Base-by-base conservation (phyloP, 2,888 invertebrate species). In the Caenorhabditis sp. region DNA sequence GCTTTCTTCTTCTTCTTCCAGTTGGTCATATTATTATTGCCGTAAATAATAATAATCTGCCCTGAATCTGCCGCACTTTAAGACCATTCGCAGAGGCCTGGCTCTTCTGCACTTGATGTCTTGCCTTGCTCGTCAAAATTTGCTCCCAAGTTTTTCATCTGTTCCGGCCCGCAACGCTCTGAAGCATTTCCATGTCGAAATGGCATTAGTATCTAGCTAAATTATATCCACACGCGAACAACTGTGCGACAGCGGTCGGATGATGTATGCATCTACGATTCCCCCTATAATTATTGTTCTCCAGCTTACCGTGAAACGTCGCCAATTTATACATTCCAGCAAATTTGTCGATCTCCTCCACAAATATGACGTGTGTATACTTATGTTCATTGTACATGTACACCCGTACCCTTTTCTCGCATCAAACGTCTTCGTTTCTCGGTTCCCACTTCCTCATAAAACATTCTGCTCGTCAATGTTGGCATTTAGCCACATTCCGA, bases 281-380 rank as follows among this genome's bases (percentile, higher is more conserved):
- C 56, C 61, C 18, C 56, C 20, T 28, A 58, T 74, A 74, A 74
- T 74, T 74, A 74, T 65, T 74, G 53, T 53, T 37, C 67, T 58
- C 67, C 44, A 67, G 44, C 67, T 76, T 76, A 76, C 76, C 76
- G 76, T 67, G 76, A 76, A 76, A 55, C 67, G 67, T 51, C 76
- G 64, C 40, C 32, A 20, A 65, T 65, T 65, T 60, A 58, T 65
- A 64, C 74, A 51, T 65, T 74, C 74, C 50, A 60, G 65, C 67
- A 67, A 76, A 76, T 76, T 76, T 67, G 76, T 67, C 56, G 22
- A 32, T 50, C 50, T 22, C 11, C 47, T 24, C 22, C 58, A 76
- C 50, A 53, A 58, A 51, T 67, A 68, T 76, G 76, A 76, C 76
- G 76, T 67, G 37, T 65, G 32, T 72, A 24, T 55, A 22, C 62